A percentile compares a stretch with the other conserved stretches of the same genome.
Conservation (phyloP, 2,113 vertebrate genomes). For the Scophthalmus maximus region DNA sequence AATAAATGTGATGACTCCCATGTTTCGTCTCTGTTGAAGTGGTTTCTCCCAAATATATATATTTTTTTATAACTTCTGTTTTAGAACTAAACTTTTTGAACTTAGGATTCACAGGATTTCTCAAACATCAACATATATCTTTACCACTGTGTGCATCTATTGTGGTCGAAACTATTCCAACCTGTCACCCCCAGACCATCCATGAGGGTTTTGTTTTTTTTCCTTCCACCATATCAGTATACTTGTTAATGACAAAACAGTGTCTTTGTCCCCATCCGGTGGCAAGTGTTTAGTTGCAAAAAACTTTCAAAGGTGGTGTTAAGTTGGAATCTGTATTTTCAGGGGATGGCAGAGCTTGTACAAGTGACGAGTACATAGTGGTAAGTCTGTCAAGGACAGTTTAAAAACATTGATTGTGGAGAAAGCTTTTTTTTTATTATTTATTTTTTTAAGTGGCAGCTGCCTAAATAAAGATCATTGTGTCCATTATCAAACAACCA, state of each 20-base stretch:
- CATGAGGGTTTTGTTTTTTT: neutral
- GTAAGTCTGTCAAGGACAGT: no score
- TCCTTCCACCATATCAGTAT: neutral
- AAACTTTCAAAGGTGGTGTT: neutral
- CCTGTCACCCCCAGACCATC: no score
- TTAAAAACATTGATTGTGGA: neutral
- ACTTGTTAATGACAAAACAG: neutral
- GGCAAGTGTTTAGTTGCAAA: conserved; percentile 18
- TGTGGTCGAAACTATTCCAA: no score
- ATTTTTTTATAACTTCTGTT: no score
- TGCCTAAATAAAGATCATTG: conserved; percentile 18
- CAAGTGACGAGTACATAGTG: no score
- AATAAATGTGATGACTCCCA: conserved; percentile 24
- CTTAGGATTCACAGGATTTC: no score
- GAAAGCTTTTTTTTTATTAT: neutral
- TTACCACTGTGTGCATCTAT: no score
- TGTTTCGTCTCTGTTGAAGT: conserved; percentile 10
- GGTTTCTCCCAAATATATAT: neutral
- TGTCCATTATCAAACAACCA: conserved; percentile 67
- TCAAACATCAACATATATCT: no score
- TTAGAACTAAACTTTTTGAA: no score
- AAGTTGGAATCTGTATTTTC: neutral
- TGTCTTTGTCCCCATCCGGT: conserved; percentile 51
- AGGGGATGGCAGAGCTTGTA: neutral
- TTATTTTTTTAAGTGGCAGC: neutral